Base-by-base conservation (phyloP, 2,888 invertebrate genomes). In the Belgica antarctica region DNA sequence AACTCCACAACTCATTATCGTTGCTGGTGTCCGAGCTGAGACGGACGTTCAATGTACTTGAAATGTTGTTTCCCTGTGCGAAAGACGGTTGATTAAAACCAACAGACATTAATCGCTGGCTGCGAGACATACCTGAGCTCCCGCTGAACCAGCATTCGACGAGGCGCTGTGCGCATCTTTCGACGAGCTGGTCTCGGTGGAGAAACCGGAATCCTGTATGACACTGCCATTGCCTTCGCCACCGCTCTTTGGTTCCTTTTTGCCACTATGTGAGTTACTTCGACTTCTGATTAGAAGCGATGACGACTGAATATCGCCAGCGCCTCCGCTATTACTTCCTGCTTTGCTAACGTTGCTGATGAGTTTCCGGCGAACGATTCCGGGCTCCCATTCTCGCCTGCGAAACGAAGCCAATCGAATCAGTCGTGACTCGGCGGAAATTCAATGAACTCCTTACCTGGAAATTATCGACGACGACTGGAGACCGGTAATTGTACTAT, bases 161-260 rank as follows among this genome's bases (percentile, higher is more conserved):
- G 88, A 87, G 61, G 87, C 84, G 77, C 86, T 86, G 76, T 90
- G 89, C 73, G 90, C 88, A 78, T 89, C 89, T 79, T 89, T 89
- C 76, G 88, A 90, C 76, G 88, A 88, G 69, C 90, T 91, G 66
- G 92, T 91, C 81, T 93, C 93, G 72, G 93, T 92, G 79, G 92
- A 92, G 82, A 94, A 94, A 70, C 93, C 94, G 62, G 92, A 92
- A 81, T 94, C 94, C 77, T 89, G 88, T 24, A 89, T 85, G 72
- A 86, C 85, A 70, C 85, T 85, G 47, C 82, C 82, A 73, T 81
- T 82, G 72, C 82, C 83, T 74, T 80, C 80, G 70, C 78, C 78
- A 69, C 78, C 78, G 75, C 84, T 85, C 77, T 84, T 87, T 82
- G 79, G 85, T 82, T 82, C 83, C 78, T 87, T 78, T 81, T 83